A percentile compares a stretch with the other conserved stretches of the same genome.
Evolutionary conservation across 37 sponge, comb jelly and placozoan genomes (phyloP).

Genomic region (Bolinopsis microptera): DNA sequence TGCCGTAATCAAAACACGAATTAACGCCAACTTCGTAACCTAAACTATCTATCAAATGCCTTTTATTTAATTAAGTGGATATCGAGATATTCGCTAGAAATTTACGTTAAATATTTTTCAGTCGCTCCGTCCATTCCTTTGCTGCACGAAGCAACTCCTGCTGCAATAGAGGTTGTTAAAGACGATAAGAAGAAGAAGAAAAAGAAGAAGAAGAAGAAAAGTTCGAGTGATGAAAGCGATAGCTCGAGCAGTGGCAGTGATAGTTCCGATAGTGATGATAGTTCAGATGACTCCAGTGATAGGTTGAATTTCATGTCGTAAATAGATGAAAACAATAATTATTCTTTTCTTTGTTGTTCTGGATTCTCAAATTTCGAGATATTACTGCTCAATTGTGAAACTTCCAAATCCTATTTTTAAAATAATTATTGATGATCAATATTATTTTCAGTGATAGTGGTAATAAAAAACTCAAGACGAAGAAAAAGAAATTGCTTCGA

Average conservation of each 20-base stretch:
- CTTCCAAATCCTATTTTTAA: no score
- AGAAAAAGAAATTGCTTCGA: slow-evolving; percentile 11
- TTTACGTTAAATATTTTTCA: no score
- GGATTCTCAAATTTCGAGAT: background rate
- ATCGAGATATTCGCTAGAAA: no score
- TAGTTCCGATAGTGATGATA: slow-evolving; percentile 38
- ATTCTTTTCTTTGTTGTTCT: no score
- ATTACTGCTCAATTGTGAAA: no score
- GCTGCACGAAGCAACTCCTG: background rate
- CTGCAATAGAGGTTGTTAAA: background rate
- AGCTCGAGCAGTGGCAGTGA: background rate
- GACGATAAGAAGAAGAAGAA: slow-evolving; percentile 63
- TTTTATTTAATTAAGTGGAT: no score
- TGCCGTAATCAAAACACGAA: no score
- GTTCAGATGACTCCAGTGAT: background rate
- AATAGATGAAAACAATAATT: no score
- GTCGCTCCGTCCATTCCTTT: background rate
- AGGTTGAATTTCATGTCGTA: no score
- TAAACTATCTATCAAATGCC: no score
- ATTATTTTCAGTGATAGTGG: slow-evolving; percentile 17
- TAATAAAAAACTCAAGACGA: slow-evolving; percentile 4
- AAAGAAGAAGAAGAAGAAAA: slow-evolving; percentile 24
- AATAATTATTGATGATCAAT: background rate
- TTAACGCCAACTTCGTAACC: background rate
- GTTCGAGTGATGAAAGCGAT: slow-evolving; percentile 36